Conservation (phyloP, 2,888 invertebrate species). For the Malachius bipustulatus region DNA sequence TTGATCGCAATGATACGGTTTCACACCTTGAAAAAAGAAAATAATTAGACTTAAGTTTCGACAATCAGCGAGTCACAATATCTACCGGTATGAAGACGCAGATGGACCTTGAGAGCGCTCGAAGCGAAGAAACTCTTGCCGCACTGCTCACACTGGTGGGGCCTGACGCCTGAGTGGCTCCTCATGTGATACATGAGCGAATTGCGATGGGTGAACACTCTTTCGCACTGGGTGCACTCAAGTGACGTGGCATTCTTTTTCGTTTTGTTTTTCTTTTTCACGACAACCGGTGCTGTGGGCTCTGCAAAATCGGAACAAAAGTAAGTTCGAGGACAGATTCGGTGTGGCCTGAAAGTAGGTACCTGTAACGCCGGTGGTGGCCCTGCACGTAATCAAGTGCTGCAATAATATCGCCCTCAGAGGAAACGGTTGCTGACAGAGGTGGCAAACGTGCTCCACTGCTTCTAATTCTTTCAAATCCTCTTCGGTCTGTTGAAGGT, state of each 20-base stretch:
- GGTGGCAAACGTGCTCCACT: slow-evolving; percentile 34
- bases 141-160: slow-evolving; percentile 67
- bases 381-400: slow-evolving; percentile 34
- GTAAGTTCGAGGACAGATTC: too few species aligned
- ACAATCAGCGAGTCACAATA: not conserved
- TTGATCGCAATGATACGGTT: slow-evolving; percentile 70
- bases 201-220: slow-evolving; percentile 70
- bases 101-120: slow-evolving; percentile 72
- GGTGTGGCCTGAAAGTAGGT: slow-evolving; percentile 10
- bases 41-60: too few species aligned
- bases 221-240: slow-evolving; percentile 53
- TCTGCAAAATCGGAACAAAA: too few species aligned
- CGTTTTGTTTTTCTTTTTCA: slow-evolving; percentile 33
- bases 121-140: slow-evolving; percentile 74
- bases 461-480: slow-evolving; percentile 37
- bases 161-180: slow-evolving; percentile 61
- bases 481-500: slow-evolving; percentile 37
- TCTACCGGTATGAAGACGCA: slow-evolving; percentile 55
- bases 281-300: slow-evolving; percentile 21
- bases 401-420: slow-evolving; percentile 32
- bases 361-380: slow-evolving; percentile 28
- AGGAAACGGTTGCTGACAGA: slow-evolving; percentile 35
- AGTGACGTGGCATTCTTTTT: slow-evolving; percentile 27
- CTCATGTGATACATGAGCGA: slow-evolving; percentile 74
- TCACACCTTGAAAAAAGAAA: slow-evolving; percentile 45